Base-by-base conservation (phyloP, 2,888 invertebrate genomes). In the Drosophila demipolita region DNA sequence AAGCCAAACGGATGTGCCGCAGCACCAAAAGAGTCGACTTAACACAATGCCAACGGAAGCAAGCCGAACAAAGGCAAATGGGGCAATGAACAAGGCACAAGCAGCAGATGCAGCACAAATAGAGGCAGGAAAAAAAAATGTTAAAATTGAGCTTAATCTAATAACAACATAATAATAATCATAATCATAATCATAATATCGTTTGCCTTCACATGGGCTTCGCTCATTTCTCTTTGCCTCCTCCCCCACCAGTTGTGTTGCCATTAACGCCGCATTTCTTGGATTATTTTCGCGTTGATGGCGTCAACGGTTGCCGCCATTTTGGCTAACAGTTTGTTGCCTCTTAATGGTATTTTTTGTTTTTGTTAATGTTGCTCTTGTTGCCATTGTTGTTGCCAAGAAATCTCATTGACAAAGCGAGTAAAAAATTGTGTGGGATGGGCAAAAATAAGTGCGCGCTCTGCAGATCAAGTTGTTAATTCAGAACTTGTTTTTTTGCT, bases 171-270 rank as follows among this genome's bases (percentile, higher is more conserved):
- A 88, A 90, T 86, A 86, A 87, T 82, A 87, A 90, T 84, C 81
- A 89, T 91, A 91, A 90, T 84, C 81, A 89, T 91, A 91, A 91
- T 89, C 86, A 89, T 92, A 90, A 90, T 81, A 90, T 87, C 88
- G 81, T 83, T 89, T 87, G 76, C 89, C 71, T 69, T 68, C 83
- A 79, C 83, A 85, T 80, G 75, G 79, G 59, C 12, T 50, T 48
- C 45, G 20, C 58, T 48, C 55, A 20, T 55, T 26, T 38, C 29
- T 53, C 4, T 11, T 6, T 6, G 6, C 17, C 15, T 6, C 9
- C 1, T 23, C 45, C 23, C 23, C 15, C 6, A 49, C 49, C 73
- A 20, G 26, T 48, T 52, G 38, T 65, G 71, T 66, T 75, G 78
- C 90, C 90, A 85, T 85, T 85, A 85, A 75, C 78, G 83, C 75